Percentiles rank a stretch among this genome's conserved stretches.
Conservation (phyloP, 23 tunicate genomes). For the Oikopleura vanhoeffeni region DNA sequence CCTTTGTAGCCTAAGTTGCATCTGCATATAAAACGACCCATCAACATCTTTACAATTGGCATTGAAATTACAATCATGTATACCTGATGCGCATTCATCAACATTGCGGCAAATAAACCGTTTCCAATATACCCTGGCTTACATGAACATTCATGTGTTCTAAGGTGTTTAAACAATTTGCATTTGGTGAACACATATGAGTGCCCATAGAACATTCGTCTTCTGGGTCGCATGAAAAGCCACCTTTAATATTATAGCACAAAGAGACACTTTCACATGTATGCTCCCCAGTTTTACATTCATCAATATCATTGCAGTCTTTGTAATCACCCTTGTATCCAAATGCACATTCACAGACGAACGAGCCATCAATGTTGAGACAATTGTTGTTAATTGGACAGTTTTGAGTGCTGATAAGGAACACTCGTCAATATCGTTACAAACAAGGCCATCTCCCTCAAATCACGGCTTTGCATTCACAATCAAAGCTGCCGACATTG, state of each 20-base stretch:
- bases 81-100: not conserved
- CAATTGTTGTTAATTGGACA: constrained; percentile 23
- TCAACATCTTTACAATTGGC: not conserved
- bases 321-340: not conserved
- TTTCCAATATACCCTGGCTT: not conserved
- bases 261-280: not conserved
- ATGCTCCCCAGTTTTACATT: not conserved
- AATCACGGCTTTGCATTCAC: constrained; percentile 18
- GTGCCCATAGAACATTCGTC: not conserved
- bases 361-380: constrained; percentile 22
- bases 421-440: constrained; percentile 36
- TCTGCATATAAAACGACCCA: not conserved
- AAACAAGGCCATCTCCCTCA: not conserved
- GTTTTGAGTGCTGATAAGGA: not conserved
- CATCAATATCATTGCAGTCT: not conserved
- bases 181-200: not conserved
- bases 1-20: constrained; percentile 13
- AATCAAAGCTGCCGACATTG: constrained; percentile 16
- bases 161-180: not conserved
- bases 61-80: not conserved
- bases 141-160: not conserved
- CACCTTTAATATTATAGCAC: not conserved
- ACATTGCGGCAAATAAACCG: not conserved
- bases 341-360: constrained; percentile 22
- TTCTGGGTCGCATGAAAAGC: not conserved